phyloP scores from a whole-genome alignment of 1,140 invertebrate genomes.

The Gonioctena quinquepunctata region DNA sequence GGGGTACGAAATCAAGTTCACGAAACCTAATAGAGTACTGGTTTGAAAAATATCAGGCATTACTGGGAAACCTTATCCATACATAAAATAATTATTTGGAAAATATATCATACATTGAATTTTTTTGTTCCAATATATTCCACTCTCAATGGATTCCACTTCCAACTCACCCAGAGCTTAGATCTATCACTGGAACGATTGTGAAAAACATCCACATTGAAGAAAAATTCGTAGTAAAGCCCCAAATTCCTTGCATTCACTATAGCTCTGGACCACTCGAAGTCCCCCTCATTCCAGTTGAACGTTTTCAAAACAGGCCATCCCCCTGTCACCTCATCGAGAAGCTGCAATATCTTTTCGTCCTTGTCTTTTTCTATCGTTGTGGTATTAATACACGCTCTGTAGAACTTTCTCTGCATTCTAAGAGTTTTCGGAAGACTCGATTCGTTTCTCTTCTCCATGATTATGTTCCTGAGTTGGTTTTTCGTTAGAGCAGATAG shows the following conservation, averaged over 20 bases:
- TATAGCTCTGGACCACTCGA: slow-evolving; percentile 76
- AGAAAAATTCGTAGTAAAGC: slow-evolving; percentile 69
- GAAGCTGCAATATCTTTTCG: slow-evolving; percentile 67
- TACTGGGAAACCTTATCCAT: too few species aligned
- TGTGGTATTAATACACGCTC: slow-evolving; percentile 80
- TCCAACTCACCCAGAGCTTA: slow-evolving; percentile 16
- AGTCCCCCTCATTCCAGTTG: slow-evolving; percentile 67
- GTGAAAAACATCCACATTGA: slow-evolving; percentile 81
- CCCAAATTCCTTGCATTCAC: slow-evolving; percentile 75
- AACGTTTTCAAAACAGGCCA: slow-evolving; percentile 84
- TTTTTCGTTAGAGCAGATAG: slow-evolving; percentile 16
- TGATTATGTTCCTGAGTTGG: slow-evolving; percentile 29
- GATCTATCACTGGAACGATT: slow-evolving; percentile 45
- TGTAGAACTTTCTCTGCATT: slow-evolving; percentile 77
- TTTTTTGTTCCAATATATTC: too few species aligned
- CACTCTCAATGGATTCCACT: too few species aligned
- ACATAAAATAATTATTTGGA: too few species aligned
- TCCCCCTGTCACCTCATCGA: slow-evolving; percentile 73
- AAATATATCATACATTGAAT: too few species aligned
- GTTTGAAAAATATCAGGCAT: too few species aligned
- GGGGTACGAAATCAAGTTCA: too few species aligned
- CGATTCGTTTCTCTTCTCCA: slow-evolving; percentile 3
- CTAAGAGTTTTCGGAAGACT: slow-evolving; percentile 12
- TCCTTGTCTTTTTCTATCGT: slow-evolving; percentile 72
- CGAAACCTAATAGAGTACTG: too few species aligned